These are phyloP conservation scores for Heliconius melpomene DNA, from an alignment of 1,140 invertebrate species.

Conservation along the genomic window DNA sequence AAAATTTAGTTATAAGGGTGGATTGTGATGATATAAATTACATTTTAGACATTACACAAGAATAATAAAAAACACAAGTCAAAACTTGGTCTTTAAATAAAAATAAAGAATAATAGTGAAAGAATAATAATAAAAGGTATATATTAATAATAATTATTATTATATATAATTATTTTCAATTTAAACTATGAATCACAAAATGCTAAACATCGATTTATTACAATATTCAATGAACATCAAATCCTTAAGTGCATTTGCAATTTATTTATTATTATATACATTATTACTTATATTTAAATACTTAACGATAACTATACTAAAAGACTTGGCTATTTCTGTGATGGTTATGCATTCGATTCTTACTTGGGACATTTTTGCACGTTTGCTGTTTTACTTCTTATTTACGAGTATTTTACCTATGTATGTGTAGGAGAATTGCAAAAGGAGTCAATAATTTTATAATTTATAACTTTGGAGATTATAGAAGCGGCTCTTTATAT, in stretches of 20 bases:
- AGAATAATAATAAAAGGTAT: too few relatives aligned
- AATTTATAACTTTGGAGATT: too few relatives aligned
- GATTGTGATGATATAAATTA: not conserved
- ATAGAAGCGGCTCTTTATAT: too few relatives aligned
- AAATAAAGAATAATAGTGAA: too few relatives aligned
- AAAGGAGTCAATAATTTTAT: too few relatives aligned
- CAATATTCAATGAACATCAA: constrained; percentile 41
- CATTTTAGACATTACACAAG: not conserved
- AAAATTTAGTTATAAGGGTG: constrained; percentile 7
- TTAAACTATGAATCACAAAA: constrained; percentile 21
- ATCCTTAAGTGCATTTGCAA: constrained; percentile 64
- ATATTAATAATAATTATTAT: too few relatives aligned
- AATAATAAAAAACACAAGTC: not conserved
- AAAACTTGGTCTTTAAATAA: not conserved
- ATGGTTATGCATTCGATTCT: not conserved
- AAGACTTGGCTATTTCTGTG: not conserved
- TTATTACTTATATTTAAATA: constrained; percentile 14
- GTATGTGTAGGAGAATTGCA: too few relatives aligned
- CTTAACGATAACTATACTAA: not conserved
- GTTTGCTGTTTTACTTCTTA: not conserved
- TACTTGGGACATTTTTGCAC: too few relatives aligned
- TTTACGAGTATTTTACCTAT: not conserved
- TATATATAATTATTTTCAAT: not conserved
- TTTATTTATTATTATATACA: constrained; percentile 43
- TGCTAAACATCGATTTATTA: constrained; percentile 47